phyloP scores from a whole-genome alignment of 2,888 invertebrate species.

The Pardosa pseudoannulata region DNA sequence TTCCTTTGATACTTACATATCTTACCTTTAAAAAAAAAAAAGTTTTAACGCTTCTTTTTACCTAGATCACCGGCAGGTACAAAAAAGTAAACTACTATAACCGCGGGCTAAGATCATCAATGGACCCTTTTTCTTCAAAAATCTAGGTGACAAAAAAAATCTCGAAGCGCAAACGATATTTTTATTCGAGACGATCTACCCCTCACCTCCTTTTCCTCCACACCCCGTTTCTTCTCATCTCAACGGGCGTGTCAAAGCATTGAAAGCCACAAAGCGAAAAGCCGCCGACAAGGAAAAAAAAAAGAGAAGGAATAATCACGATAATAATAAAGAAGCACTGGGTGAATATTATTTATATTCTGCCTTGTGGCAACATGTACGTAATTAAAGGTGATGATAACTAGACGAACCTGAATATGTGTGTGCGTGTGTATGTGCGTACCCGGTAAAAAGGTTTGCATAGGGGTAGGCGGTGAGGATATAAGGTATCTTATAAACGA shows the following conservation, averaged over 20 bases:
- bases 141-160: neutral
- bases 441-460: slow-evolving; percentile 16
- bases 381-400: slow-evolving; percentile 67
- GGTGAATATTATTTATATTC: slow-evolving; percentile 43
- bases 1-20: too few species aligned
- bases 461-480: slow-evolving; percentile 12
- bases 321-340: slow-evolving; percentile 24
- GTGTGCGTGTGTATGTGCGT: neutral
- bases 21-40: too few species aligned
- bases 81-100: slow-evolving; percentile 1
- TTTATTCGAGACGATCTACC: neutral
- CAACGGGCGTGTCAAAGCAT: slow-evolving; percentile 59
- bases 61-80: neutral
- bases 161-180: slow-evolving; percentile 7
- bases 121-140: neutral
- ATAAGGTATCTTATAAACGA: slow-evolving; percentile 8
- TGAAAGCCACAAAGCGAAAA: slow-evolving; percentile 56
- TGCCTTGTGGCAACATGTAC: slow-evolving; percentile 35
- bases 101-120: neutral
- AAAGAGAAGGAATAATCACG: slow-evolving; percentile 36
- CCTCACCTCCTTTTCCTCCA: too few species aligned
- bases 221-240: too few species aligned
- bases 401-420: slow-evolving; percentile 16
- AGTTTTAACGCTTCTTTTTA: too few species aligned
- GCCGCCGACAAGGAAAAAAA: slow-evolving; percentile 31